phyloP scores from a whole-genome alignment of 2,113 vertebrate genomes.

The Cepphus grylle region DNA sequence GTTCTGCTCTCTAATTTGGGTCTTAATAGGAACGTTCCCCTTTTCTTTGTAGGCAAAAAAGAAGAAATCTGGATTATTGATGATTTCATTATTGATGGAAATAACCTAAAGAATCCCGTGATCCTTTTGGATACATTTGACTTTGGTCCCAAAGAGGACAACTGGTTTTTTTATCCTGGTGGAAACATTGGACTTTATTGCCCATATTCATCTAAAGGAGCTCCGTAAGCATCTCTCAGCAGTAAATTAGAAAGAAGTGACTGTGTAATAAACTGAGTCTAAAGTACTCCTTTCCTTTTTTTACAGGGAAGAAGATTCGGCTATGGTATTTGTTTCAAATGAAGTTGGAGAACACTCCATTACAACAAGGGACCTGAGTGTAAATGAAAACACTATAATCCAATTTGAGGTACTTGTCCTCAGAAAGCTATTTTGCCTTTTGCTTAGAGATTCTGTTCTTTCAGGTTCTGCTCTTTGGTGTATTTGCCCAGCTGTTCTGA shows the following conservation, averaged over 20 bases:
- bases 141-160: conserved; percentile 87
- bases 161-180: conserved; percentile 96
- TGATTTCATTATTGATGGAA: conserved; percentile 95
- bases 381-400: conserved; percentile 95
- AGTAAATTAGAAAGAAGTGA: neutral
- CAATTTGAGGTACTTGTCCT: conserved; percentile 90
- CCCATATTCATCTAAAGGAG: conserved; percentile 90
- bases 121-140: conserved; percentile 93
- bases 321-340: conserved; percentile 97
- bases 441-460: neutral
- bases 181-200: conserved; percentile 96
- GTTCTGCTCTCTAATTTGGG: neutral
- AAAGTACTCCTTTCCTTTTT: neutral
- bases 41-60: conserved; percentile 86
- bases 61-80: conserved; percentile 99
- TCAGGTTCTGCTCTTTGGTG: neutral
- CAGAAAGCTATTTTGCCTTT: neutral
- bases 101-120: conserved; percentile 84
- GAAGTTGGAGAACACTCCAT: conserved; percentile 96
- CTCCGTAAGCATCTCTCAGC: conserved; percentile 78
- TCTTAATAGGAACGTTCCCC: conserved; percentile 16
- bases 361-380: conserved; percentile 90
- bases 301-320: conserved; percentile 90
- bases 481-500: neutral
- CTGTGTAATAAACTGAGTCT: neutral